Conservation (phyloP, 2,797 vertebrate species). For the Sylvia borin region DNA sequence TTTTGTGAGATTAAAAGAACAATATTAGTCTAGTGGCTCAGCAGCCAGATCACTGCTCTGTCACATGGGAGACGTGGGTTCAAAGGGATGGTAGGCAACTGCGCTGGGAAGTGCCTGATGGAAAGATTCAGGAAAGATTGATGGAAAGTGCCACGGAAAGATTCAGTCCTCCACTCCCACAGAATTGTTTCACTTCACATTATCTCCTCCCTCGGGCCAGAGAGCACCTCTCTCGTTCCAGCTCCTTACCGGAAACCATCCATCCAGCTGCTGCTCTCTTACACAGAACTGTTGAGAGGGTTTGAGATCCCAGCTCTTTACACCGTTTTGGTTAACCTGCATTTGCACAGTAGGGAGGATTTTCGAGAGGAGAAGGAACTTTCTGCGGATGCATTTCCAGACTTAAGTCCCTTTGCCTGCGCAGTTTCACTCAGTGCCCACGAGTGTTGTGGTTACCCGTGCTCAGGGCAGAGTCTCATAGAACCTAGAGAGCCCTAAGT, state of each 20-base stretch:
- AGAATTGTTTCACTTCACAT: slow-evolving; percentile 2
- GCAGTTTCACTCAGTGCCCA: not conserved
- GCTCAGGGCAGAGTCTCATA: not conserved
- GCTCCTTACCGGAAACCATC: not conserved
- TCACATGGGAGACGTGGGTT: slow-evolving; percentile 39
- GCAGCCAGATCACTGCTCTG: slow-evolving; percentile 44
- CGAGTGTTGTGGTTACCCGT: accelerated
- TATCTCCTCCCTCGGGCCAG: not conserved
- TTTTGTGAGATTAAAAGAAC: slow-evolving; percentile 63
- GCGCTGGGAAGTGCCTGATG: not conserved
- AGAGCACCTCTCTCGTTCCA: not conserved
- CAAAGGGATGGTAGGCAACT: slow-evolving; percentile 30
- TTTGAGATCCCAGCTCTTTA: not conserved
- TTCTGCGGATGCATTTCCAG: not conserved
- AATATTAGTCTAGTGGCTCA: slow-evolving; percentile 62
- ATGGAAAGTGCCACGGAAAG: not conserved
- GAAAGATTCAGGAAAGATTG: not conserved
- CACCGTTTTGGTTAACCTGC: not conserved
- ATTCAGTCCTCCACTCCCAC: not conserved
- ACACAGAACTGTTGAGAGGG: not conserved
- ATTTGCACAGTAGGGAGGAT: not conserved
- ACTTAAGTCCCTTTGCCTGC: not conserved
- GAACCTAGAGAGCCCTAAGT: not conserved
- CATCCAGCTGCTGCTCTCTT: not conserved
- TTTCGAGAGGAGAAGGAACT: not conserved